Base-by-base conservation (phyloP, 2,113 vertebrate species). In the Panthera leo region DNA sequence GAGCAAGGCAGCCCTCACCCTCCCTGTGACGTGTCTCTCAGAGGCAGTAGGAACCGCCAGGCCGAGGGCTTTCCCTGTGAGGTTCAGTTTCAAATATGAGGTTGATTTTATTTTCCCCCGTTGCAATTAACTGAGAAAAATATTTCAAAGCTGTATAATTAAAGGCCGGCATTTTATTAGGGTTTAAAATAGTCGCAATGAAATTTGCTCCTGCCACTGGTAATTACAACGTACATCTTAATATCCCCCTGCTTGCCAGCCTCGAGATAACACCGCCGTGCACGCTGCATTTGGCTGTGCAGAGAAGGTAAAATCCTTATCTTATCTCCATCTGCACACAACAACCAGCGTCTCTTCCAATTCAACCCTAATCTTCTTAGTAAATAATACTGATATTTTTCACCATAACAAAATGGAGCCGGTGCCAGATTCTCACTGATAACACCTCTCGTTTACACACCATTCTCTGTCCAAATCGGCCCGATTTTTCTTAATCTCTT, bases 361-460 rank as follows among this genome's bases (percentile, higher is more conserved):
- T 99, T 99, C 99, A 99, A 98, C 98, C 99, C 99, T 99, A 99
- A 99, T 99, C 99, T 99, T 99, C 99, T 99, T 99, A 99, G 99
- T 99, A 99, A 99, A 99, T 99, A 99, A 99, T 99, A 99, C 99
- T 99, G 99, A 99, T 99, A 99, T 99, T 99, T 99, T 99, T 99
- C 99, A 99, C 98, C 99, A 98, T 98, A 99, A 99, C 98, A 98
- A 99, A 99, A 99, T 99, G 99, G 99, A 98, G 95, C 98, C 97
- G 98, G 98, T 99, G 99, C 98, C 99, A 99, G 99, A 99, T 99
- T 98, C 98, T 97, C 98, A 42, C 97, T 98, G 99, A 99, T 99
- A 99, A 99, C 98, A 98, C 99, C 98, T 99, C 99, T 99, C 99
- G 98, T 99, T 99, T 99, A 99, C 99, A 99, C 99, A 99, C 99